Evolutionary conservation across 2,888 invertebrate genomes (phyloP).

Genomic region (Lagria hirta): DNA sequence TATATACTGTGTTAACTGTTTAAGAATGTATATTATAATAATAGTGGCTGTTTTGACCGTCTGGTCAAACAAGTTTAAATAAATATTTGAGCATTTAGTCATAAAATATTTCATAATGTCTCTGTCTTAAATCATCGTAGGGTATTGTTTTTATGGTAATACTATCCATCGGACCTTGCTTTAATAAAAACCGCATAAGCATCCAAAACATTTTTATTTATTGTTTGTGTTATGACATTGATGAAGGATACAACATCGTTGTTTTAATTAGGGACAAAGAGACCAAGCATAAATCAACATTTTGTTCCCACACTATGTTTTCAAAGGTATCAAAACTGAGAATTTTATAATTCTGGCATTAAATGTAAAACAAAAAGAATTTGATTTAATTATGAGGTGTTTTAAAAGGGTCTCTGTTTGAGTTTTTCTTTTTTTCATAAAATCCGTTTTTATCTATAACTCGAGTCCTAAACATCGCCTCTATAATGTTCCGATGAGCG

Average conservation of each 20-base stretch:
- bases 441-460: conserved; percentile 38
- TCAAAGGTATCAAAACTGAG: conserved; percentile 25
- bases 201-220: conserved; percentile 43
- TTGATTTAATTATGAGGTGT: conserved; percentile 44
- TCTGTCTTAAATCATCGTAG: conserved; percentile 40
- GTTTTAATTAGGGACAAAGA: conserved; percentile 44
- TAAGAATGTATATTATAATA: no score
- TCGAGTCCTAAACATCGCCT: conserved; percentile 29
- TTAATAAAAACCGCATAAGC: conserved; percentile 38
- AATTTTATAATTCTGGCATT: conserved; percentile 38
- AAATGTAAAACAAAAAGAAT: conserved; percentile 33
- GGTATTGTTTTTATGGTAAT: conserved; percentile 48
- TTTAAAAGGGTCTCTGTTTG: conserved; percentile 29
- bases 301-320: conserved; percentile 37
- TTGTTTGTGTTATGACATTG: conserved; percentile 46
- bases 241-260: conserved; percentile 41
- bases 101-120: no score
- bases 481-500: conserved; percentile 43
- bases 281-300: conserved; percentile 40
- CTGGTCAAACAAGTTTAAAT: no score
- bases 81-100: no score
- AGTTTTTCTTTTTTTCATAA: conserved; percentile 38
- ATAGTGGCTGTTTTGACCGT: no score
- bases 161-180: conserved; percentile 32
- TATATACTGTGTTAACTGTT: no score